Conservation (phyloP, 2,888 invertebrate genomes). For the Tetanocera ferruginea region DNA sequence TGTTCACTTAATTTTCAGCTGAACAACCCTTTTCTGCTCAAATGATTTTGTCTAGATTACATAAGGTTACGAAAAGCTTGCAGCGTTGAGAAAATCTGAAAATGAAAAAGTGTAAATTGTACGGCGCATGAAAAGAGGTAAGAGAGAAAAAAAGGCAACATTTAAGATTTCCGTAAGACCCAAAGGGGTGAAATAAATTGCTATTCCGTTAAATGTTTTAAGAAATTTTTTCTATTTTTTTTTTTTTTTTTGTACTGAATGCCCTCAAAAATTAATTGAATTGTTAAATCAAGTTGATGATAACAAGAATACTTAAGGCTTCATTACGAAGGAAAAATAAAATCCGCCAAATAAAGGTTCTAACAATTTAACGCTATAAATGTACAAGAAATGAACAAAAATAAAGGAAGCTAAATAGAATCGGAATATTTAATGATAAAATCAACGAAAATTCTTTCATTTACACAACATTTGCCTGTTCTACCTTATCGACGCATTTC, state of each 20-base stretch:
- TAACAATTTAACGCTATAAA: background rate
- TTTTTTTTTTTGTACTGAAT: too few species aligned
- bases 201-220: too few species aligned
- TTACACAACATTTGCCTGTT: background rate
- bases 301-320: background rate
- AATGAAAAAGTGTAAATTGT: too few species aligned
- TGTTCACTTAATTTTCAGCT: background rate
- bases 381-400: background rate
- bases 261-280: slow-evolving; percentile 5
- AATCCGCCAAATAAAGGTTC: background rate
- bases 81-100: background rate
- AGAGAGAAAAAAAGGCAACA: background rate
- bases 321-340: background rate
- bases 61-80: background rate
- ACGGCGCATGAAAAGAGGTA: too few species aligned
- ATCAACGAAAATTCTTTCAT: background rate
- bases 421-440: background rate
- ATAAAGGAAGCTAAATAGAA: background rate
- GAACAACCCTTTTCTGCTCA: background rate
- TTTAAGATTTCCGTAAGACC: background rate
- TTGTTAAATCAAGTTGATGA: background rate
- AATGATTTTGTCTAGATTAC: background rate
- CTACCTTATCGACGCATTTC: background rate
- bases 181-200: too few species aligned
- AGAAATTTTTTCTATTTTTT: too few species aligned